Evolutionary conservation across 2,797 vertebrate genomes (phyloP).

Genomic region (Malacoraja senta): DNA sequence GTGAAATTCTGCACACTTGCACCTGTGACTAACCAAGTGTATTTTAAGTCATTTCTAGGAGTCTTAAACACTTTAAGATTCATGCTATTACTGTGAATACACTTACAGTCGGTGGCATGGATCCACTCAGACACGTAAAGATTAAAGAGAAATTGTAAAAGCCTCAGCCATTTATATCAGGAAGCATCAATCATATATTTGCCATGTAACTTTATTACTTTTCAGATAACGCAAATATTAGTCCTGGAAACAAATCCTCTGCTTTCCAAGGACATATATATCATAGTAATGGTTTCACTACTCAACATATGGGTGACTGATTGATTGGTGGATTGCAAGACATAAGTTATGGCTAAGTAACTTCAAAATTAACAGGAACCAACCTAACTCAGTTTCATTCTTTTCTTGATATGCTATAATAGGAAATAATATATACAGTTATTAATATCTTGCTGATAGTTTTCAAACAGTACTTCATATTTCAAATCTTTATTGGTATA

Average conservation of each 20-base stretch:
- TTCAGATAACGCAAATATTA: slow-evolving; percentile 29
- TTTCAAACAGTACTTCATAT: neutral
- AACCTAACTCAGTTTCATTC: slow-evolving; percentile 1
- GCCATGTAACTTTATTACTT: slow-evolving; percentile 25
- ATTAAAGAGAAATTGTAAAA: slow-evolving; percentile 16
- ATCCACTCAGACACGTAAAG: neutral
- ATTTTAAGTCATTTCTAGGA: neutral
- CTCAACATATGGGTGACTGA: neutral
- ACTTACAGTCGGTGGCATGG: neutral
- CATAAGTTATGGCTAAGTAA: neutral
- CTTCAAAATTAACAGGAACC: slow-evolving; percentile 21
- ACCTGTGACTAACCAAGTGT: neutral
- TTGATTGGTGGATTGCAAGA: slow-evolving; percentile 10
- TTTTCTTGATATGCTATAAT: neutral
- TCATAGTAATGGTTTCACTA: slow-evolving; percentile 4
- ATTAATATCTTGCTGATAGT: neutral
- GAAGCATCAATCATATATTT: slow-evolving; percentile 27
- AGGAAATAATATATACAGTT: neutral
- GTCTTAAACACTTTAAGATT: neutral
- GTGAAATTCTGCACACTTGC: neutral
- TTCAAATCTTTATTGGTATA: neutral
- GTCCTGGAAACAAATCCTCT: slow-evolving; percentile 15
- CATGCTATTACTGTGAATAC: too few species aligned
- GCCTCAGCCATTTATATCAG: slow-evolving; percentile 9
- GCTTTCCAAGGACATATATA: slow-evolving; percentile 25